Conservation (phyloP, 1,140 invertebrate species). For the Leptopilina boulardi region DNA sequence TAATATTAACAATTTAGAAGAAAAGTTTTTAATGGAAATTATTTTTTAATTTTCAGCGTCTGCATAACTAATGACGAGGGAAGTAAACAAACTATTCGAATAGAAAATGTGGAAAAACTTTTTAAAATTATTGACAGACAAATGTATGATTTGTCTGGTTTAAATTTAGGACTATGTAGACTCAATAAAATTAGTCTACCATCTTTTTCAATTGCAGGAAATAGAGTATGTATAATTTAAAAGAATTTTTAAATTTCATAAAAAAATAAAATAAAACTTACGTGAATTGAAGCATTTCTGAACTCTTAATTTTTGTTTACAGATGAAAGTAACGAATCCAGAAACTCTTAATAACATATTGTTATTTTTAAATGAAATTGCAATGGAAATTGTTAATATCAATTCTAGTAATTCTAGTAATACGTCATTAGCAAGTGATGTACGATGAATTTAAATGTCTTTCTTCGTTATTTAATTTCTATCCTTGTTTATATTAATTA, state of each 20-base stretch:
- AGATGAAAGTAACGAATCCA: conserved; percentile 63
- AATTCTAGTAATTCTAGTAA: neutral
- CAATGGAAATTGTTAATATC: conserved; percentile 44
- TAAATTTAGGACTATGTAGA: conserved; percentile 61
- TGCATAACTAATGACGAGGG: conserved; percentile 37
- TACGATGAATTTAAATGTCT: neutral
- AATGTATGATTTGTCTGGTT: conserved; percentile 48
- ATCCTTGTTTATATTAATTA: neutral
- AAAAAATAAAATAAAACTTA: neutral
- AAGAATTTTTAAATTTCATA: no score
- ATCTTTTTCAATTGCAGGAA: conserved; percentile 59
- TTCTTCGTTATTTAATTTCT: no score
- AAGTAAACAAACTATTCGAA: conserved; percentile 21
- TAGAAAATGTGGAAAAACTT: conserved; percentile 61
- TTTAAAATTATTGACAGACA: conserved; percentile 57
- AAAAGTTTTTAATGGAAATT: conserved; percentile 37
- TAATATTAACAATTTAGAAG: no score
- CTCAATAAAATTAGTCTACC: conserved; percentile 60
- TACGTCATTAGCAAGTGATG: neutral
- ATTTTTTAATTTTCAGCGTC: conserved; percentile 49
- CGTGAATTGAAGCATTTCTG: neutral
- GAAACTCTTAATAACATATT: conserved; percentile 59
- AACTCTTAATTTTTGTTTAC: conserved; percentile 39
- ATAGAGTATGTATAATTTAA: conserved; percentile 55
- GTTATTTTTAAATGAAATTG: conserved; percentile 64